Evolutionary conservation across 2,888 invertebrate genomes (phyloP).

Genomic region (Amphipyra berbera): DNA sequence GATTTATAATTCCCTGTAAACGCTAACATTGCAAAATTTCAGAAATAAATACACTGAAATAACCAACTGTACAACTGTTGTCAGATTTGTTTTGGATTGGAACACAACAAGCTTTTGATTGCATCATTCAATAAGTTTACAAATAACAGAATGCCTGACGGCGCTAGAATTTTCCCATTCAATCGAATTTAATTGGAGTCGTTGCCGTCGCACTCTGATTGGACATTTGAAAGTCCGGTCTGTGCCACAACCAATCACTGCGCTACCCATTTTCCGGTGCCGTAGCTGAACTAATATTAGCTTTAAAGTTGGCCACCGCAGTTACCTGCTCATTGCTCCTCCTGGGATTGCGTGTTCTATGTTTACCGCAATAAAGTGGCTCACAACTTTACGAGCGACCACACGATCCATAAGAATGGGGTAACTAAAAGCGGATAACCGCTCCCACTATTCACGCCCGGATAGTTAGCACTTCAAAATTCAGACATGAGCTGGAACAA

Average conservation of each 20-base stretch:
- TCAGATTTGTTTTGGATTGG: slow-evolving; percentile 38
- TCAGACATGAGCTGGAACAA: slow-evolving; percentile 65
- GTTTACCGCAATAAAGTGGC: slow-evolving; percentile 54
- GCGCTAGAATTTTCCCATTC: slow-evolving; percentile 52
- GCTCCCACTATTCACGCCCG: slow-evolving; percentile 51
- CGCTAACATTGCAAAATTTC: neutral
- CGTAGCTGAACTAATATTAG: slow-evolving; percentile 53
- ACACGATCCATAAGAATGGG: slow-evolving; percentile 48
- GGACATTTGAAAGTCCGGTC: slow-evolving; percentile 48
- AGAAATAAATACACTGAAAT: slow-evolving; percentile 24
- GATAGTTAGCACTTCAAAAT: slow-evolving; percentile 71
- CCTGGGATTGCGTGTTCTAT: slow-evolving; percentile 51
- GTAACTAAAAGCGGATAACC: slow-evolving; percentile 57
- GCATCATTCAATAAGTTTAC: slow-evolving; percentile 49
- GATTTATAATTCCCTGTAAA: slow-evolving; percentile 6
- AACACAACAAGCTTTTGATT: slow-evolving; percentile 45
- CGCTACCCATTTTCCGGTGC: slow-evolving; percentile 47
- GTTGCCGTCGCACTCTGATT: slow-evolving; percentile 45
- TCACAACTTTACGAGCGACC: slow-evolving; percentile 47
- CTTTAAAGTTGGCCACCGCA: slow-evolving; percentile 54
- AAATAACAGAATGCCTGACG: slow-evolving; percentile 51
- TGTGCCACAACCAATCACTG: slow-evolving; percentile 53
- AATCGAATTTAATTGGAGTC: slow-evolving; percentile 59
- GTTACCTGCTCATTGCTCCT: slow-evolving; percentile 54
- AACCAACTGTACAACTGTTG: slow-evolving; percentile 17